Evolutionary conservation across 1,140 invertebrate species (phyloP).

Genomic region (Diuraphis noxia): DNA sequence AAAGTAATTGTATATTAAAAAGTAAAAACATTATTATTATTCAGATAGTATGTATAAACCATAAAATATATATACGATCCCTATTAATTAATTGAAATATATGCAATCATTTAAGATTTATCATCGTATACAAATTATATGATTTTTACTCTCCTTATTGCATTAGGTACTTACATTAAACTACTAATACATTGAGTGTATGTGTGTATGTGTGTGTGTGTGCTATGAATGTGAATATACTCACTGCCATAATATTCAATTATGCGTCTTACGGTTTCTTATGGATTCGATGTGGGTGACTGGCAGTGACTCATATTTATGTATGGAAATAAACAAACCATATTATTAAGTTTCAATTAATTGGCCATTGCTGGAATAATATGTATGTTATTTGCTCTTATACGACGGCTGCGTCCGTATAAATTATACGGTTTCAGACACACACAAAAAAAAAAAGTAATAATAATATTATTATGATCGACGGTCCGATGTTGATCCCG

Average conservation of each 20-base stretch:
- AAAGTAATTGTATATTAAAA: neutral
- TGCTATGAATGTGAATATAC: neutral
- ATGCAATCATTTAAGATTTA: neutral
- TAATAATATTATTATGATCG: neutral
- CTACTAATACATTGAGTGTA: neutral
- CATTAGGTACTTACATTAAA: neutral
- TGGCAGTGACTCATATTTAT: neutral
- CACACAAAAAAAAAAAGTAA: neutral
- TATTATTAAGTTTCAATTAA: conserved; percentile 45
- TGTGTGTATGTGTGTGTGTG: neutral
- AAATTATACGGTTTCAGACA: conserved; percentile 23
- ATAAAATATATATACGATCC: neutral
- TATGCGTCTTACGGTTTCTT: neutral
- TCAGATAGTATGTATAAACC: neutral
- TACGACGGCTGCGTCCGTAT: neutral
- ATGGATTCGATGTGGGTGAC: conserved; percentile 1
- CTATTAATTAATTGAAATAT: neutral
- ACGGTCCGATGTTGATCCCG: neutral
- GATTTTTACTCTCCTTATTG: neutral
- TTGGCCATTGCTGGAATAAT: neutral
- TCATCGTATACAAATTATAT: neutral
- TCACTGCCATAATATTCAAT: neutral
- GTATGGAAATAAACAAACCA: neutral
- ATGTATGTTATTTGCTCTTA: neutral
- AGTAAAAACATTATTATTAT: neutral